Evolutionary conservation across 2,113 vertebrate genomes (phyloP).

Genomic region (human (Homo sapiens)): DNA sequence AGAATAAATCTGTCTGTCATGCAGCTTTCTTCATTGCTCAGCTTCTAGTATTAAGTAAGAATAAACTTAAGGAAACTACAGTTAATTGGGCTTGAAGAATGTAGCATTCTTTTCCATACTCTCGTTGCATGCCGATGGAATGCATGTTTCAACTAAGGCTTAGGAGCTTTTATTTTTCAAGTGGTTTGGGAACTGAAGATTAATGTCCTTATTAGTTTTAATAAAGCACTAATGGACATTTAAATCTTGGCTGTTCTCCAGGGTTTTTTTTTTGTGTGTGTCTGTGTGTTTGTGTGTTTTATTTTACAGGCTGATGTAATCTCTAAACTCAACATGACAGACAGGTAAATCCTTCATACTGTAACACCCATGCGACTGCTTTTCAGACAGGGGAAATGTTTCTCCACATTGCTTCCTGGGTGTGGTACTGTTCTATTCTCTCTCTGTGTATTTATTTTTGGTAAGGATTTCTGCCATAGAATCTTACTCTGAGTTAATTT

Average conservation of each 20-base stretch:
- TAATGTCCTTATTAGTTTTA: conserved; percentile 54
- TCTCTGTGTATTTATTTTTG: background rate
- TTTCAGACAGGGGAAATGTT: background rate
- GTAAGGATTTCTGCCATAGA: conserved; percentile 1
- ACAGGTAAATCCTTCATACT: conserved; percentile 90
- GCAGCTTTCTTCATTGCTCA: background rate
- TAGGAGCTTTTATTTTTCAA: conserved; percentile 1
- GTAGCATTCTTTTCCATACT: background rate
- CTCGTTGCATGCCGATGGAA: background rate
- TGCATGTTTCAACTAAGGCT: background rate
- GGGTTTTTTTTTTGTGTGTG: conserved; percentile 54
- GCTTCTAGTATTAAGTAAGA: background rate
- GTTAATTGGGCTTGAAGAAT: background rate
- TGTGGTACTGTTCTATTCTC: background rate
- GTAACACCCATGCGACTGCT: background rate
- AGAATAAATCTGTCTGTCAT: background rate
- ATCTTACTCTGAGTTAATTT: conserved; percentile 6
- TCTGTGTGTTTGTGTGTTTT: conserved; percentile 77
- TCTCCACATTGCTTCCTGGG: background rate
- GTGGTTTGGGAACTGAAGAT: conserved; percentile 56
- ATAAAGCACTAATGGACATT: conserved; percentile 61
- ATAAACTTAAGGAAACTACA: background rate
- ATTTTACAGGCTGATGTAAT: conserved; percentile 96
- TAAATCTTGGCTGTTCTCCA: conserved; percentile 76
- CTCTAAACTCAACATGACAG: conserved; percentile 99